Conservation (phyloP, 1,140 invertebrate species). For the Lordiphosa collinella region DNA sequence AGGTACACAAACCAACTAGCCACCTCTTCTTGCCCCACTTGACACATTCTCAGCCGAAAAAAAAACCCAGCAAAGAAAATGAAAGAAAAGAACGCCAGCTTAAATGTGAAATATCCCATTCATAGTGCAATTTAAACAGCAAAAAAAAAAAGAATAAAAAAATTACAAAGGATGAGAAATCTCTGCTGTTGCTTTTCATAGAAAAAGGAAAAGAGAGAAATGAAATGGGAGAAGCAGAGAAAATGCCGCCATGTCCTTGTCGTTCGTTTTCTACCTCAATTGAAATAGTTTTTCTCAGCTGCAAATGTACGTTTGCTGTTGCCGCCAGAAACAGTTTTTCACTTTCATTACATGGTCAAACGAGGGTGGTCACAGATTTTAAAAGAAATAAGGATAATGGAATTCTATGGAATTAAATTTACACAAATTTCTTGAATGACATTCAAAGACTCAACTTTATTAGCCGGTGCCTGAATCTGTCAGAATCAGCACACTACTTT, state of each 20-base stretch:
- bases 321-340: slow-evolving; percentile 60
- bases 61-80: slow-evolving; percentile 8
- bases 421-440: no score
- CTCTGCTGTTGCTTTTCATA: slow-evolving; percentile 44
- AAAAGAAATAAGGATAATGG: no score
- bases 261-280: slow-evolving; percentile 75
- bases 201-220: slow-evolving; percentile 22
- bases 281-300: slow-evolving; percentile 69
- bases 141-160: slow-evolving; percentile 38
- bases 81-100: slow-evolving; percentile 50
- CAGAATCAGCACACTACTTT: no score
- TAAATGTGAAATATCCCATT: slow-evolving; percentile 73
- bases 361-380: slow-evolving; percentile 11
- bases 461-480: no score
- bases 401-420: no score
- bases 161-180: slow-evolving; percentile 29
- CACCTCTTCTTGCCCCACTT: slow-evolving; percentile 52
- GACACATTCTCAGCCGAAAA: slow-evolving; percentile 27
- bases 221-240: slow-evolving; percentile 16
- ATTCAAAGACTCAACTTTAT: no score
- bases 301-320: slow-evolving; percentile 23
- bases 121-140: slow-evolving; percentile 72
- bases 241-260: slow-evolving; percentile 71
- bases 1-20: slow-evolving; percentile 41
- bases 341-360: slow-evolving; percentile 60